Evolutionary conservation across 2,113 vertebrate species (phyloP).

Genomic region (Trochalopteron elliotii): DNA sequence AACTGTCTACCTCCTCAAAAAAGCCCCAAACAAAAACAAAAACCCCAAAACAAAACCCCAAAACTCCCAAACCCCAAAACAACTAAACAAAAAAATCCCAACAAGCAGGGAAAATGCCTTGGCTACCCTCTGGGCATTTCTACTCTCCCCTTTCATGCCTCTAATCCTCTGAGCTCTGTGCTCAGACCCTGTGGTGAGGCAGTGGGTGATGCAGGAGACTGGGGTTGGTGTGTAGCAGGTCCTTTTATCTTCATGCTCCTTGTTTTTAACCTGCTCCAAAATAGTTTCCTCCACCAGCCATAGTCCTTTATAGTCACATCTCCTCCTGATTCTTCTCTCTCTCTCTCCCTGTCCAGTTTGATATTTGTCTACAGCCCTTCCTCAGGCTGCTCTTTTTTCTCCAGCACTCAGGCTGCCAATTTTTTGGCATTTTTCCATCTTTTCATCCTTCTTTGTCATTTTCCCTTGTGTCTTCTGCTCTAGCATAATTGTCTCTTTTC

Average conservation of each 20-base stretch:
- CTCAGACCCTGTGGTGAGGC: background rate
- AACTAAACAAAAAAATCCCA: background rate
- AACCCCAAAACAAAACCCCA: background rate
- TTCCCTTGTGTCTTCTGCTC: background rate
- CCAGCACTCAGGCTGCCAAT: background rate
- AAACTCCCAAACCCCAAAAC: background rate
- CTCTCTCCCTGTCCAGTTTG: background rate
- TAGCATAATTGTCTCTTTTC: background rate
- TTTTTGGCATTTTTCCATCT: background rate
- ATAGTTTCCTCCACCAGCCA: background rate
- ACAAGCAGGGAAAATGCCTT: background rate
- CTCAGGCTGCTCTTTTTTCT: background rate
- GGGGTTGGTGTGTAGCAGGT: background rate
- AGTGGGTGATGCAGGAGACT: background rate
- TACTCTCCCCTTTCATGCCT: background rate
- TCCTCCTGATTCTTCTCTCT: background rate
- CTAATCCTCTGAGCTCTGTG: rapidly evolving
- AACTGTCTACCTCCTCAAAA: rapidly evolving
- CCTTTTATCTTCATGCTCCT: background rate
- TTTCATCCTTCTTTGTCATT: background rate
- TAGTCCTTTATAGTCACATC: background rate
- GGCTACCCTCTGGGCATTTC: background rate
- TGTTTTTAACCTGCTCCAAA: background rate
- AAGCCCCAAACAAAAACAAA: background rate
- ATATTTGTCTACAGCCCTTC: background rate